Conservation (phyloP, 1,140 invertebrate genomes). For the Eufriesea mexicana region DNA sequence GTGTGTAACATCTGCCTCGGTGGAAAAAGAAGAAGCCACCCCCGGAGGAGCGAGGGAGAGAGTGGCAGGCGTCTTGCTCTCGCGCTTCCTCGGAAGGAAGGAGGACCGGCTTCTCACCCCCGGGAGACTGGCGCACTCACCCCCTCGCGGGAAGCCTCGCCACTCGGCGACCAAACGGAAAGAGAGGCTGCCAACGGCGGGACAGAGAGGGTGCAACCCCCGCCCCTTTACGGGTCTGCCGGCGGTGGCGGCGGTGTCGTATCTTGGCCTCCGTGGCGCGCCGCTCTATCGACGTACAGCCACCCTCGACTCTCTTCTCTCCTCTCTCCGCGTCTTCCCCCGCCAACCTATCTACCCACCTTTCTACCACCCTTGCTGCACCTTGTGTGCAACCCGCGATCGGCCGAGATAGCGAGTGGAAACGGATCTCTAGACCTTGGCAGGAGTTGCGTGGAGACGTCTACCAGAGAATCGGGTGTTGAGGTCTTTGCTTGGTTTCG, state of each 20-base stretch:
- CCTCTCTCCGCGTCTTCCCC: slow-evolving; percentile 58
- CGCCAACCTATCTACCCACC: slow-evolving; percentile 52
- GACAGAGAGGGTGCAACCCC: slow-evolving; percentile 65
- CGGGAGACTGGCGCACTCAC: slow-evolving; percentile 42
- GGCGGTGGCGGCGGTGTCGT: slow-evolving; percentile 81
- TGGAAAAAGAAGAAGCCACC: slow-evolving; percentile 64
- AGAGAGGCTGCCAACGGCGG: background rate
- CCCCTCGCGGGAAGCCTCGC: slow-evolving; percentile 24
- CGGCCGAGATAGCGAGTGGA: slow-evolving; percentile 74
- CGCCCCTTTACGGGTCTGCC: slow-evolving; percentile 81
- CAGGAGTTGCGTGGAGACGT: slow-evolving; percentile 23
- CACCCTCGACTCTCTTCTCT: slow-evolving; percentile 73
- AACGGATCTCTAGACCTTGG: slow-evolving; percentile 39
- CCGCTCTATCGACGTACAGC: slow-evolving; percentile 82
- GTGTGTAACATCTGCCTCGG: slow-evolving; percentile 76
- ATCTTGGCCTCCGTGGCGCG: slow-evolving; percentile 82
- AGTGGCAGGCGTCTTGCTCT: slow-evolving; percentile 55
- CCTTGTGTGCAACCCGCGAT: slow-evolving; percentile 70
- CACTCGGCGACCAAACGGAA: slow-evolving; percentile 8
- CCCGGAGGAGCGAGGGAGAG: slow-evolving; percentile 26
- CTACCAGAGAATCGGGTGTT: background rate
- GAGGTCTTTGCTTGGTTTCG: background rate
- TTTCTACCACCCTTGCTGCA: slow-evolving; percentile 56
- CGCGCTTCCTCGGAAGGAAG: slow-evolving; percentile 69
- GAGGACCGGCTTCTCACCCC: slow-evolving; percentile 50